phyloP scores from a whole-genome alignment of 1,140 invertebrate species.

The Dinothrombium tinctorium region DNA sequence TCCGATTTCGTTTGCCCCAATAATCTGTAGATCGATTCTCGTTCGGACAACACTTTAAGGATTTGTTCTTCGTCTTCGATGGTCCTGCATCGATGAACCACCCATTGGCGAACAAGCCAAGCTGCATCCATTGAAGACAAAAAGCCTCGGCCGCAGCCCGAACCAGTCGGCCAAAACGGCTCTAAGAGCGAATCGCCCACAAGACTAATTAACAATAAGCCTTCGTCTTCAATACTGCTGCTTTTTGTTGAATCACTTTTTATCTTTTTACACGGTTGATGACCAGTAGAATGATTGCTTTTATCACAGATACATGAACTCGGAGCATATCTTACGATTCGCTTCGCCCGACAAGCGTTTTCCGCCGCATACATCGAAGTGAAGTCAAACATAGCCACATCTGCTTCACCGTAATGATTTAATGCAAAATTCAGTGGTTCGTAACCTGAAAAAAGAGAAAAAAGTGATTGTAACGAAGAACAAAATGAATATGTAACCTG shows the following conservation, averaged over 20 bases:
- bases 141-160: slow-evolving; percentile 89
- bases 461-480: neutral
- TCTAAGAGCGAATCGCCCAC: slow-evolving; percentile 13
- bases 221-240: neutral
- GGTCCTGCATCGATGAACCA: slow-evolving; percentile 21
- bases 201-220: slow-evolving; percentile 4
- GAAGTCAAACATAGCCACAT: slow-evolving; percentile 99
- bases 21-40: slow-evolving; percentile 75
- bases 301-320: neutral
- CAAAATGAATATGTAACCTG: slow-evolving; percentile 28
- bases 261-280: slow-evolving; percentile 1
- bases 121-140: slow-evolving; percentile 81
- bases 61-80: slow-evolving; percentile 4
- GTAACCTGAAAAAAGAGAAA: slow-evolving; percentile 5
- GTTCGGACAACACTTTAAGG: slow-evolving; percentile 49
- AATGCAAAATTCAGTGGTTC: slow-evolving; percentile 68
- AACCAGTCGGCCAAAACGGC: slow-evolving; percentile 85
- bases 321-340: neutral
- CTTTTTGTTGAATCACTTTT: neutral
- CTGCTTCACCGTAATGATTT: slow-evolving; percentile 90
- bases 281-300: too few species aligned
- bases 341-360: slow-evolving; percentile 56
- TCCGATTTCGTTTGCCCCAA: slow-evolving; percentile 85
- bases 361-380: slow-evolving; percentile 95
- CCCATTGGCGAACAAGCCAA: slow-evolving; percentile 76